A percentile compares a stretch with the other conserved stretches of the same genome.
Evolutionary conservation across 2,797 vertebrate genomes (phyloP).

Genomic region (Catostomus latipinnis): DNA sequence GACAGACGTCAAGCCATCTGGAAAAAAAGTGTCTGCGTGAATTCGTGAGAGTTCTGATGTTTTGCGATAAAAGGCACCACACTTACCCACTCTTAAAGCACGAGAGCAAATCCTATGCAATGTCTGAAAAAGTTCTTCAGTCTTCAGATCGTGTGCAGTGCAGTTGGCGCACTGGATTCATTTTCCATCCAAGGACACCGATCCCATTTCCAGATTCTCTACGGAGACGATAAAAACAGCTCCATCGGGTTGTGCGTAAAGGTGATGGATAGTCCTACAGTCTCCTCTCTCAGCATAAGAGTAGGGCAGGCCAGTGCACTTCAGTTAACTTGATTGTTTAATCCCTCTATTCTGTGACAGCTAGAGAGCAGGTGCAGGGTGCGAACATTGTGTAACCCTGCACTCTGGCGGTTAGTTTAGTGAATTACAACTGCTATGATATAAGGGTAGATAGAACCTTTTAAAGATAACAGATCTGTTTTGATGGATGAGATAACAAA

Average conservation of each 20-base stretch:
- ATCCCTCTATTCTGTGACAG: conserved; percentile 64
- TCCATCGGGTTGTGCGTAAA: conserved; percentile 46
- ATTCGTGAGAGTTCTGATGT: not conserved
- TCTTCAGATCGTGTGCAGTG: conserved; percentile 8
- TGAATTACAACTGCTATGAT: conserved; percentile 1
- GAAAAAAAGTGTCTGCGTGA: not conserved
- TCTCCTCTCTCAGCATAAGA: conserved; percentile 65
- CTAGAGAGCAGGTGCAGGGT: not conserved
- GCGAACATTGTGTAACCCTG: conserved; percentile 44
- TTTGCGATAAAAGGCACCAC: not conserved
- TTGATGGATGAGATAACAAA: not conserved
- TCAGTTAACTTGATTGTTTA: conserved; percentile 77
- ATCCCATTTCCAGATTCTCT: conserved; percentile 15
- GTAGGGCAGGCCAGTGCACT: conserved; percentile 69
- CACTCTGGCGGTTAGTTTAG: conserved; percentile 12
- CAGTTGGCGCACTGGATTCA: conserved; percentile 39
- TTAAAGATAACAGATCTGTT: too few relatives aligned
- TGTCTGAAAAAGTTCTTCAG: conserved; percentile 37
- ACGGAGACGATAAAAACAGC: conserved; percentile 1
- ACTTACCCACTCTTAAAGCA: conserved; percentile 43
- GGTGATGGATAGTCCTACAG: conserved; percentile 66
- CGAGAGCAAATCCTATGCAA: conserved; percentile 35
- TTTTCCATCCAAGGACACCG: conserved; percentile 26
- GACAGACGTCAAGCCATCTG: too few relatives aligned
- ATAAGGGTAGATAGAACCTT: not conserved